These are phyloP conservation scores for Athalia rosae DNA, from an alignment of 2,888 invertebrate species.

Conservation along the genomic window DNA sequence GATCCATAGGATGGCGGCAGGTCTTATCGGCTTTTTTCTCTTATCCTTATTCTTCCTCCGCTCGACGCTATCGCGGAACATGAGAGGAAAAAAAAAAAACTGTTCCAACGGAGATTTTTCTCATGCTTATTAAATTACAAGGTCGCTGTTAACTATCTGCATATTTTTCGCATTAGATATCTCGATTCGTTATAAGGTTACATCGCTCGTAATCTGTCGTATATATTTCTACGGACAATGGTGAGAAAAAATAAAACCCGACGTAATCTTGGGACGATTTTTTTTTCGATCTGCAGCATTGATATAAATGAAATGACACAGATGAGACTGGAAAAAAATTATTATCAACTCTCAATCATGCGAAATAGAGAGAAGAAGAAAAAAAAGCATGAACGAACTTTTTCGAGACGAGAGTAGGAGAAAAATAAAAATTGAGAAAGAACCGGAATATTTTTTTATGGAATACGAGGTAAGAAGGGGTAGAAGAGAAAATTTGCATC, in stretches of 20 bases:
- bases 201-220: no score
- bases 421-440: neutral
- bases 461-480: no score
- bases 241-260: neutral
- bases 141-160: constrained; percentile 5
- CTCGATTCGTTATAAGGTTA: no score
- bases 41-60: neutral
- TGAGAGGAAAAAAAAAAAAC: neutral
- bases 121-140: neutral
- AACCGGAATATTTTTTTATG: neutral
- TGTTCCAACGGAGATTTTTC: neutral
- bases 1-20: neutral
- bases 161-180: neutral
- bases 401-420: neutral
- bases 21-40: no score
- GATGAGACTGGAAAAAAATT: neutral
- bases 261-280: neutral
- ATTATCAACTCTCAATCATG: neutral
- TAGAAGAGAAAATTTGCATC: constrained; percentile 10
- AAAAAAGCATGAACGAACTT: neutral
- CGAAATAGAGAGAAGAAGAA: neutral
- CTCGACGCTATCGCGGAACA: neutral
- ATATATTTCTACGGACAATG: no score
- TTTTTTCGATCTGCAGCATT: neutral
- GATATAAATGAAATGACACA: neutral